Conservation (phyloP, 2,797 vertebrate species). For the Perodicticus potto region DNA sequence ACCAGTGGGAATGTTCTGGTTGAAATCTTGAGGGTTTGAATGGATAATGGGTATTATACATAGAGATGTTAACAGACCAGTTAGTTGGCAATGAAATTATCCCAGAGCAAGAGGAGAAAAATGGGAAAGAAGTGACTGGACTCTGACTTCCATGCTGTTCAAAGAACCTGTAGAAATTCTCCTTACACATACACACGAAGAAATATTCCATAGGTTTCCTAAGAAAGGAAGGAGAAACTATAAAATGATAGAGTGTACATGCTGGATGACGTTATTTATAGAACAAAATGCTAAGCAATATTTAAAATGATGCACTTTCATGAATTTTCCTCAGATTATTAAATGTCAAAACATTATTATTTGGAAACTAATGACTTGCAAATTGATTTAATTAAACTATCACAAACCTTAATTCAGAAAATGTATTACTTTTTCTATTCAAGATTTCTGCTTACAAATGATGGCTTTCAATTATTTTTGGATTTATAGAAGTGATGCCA, state of each 20-base stretch:
- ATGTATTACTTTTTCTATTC: neutral
- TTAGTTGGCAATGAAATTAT: neutral
- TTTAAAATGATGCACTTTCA: neutral
- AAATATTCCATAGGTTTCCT: neutral
- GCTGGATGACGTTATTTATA: neutral
- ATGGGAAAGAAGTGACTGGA: neutral
- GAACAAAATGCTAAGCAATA: neutral
- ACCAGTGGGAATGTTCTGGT: neutral
- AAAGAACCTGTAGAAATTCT: neutral
- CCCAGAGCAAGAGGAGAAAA: neutral
- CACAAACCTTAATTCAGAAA: neutral
- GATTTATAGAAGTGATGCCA: neutral
- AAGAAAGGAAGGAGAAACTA: neutral
- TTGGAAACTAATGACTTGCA: neutral
- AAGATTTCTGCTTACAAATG: neutral
- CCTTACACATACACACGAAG: neutral
- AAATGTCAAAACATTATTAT: neutral
- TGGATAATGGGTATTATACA: neutral
- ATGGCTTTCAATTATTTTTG: neutral
- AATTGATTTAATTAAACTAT: neutral
- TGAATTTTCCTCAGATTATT: neutral
- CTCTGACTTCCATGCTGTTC: neutral
- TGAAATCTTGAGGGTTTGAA: neutral
- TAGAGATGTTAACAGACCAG: neutral
- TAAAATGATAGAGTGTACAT: neutral